Evolutionary conservation across 2,113 vertebrate genomes (phyloP).

Genomic region (Oryctolagus cuniculus): mOryCun1.1 NC_091433.1:160668001-160668500

Average conservation of each 20-base stretch:
- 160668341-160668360: neutral
- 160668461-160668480: conserved; percentile 69
- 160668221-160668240: neutral
- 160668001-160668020: conserved; percentile 43
- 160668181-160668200: neutral
- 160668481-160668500: conserved; percentile 64
- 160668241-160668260: neutral
- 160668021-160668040: neutral
- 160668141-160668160: neutral
- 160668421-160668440: conserved; percentile 40
- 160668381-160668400: conserved; percentile 39
- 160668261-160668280: neutral
- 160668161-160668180: neutral
- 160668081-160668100: neutral
- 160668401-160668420: conserved; percentile 47
- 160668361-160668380: neutral
- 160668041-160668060: neutral
- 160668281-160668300: neutral
- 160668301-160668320: neutral
- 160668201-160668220: neutral
- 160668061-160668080: neutral
- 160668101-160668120: neutral
- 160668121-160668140: neutral
- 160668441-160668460: conserved; percentile 74
- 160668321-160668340: neutral